Percentiles rank a stretch among this genome's conserved stretches.
Conservation (phyloP, 2,888 invertebrate genomes). For the Eurytoma adleriae region DNA sequence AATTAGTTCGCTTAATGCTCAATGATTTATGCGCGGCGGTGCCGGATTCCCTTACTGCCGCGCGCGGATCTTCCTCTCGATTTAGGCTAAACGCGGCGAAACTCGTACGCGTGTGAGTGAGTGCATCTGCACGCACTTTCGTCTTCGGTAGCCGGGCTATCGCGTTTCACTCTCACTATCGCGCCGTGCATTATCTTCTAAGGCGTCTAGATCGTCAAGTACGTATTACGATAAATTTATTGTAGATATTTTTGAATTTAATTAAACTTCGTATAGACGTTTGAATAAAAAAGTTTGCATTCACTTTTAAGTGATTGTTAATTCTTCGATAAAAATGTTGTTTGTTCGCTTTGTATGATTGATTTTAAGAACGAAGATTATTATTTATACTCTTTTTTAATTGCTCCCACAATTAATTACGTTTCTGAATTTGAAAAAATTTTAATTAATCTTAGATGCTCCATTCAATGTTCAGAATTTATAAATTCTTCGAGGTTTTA, state of each 20-base stretch:
- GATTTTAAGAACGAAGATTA: too few relatives aligned
- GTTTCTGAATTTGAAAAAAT: too few relatives aligned
- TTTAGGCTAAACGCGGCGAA: constrained; percentile 67
- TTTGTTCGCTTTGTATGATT: too few relatives aligned
- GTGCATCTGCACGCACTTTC: constrained; percentile 29
- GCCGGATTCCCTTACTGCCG: constrained; percentile 1
- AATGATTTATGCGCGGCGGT: constrained; percentile 68
- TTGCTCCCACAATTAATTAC: too few relatives aligned
- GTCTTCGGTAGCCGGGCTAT: constrained; percentile 45
- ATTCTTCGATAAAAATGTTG: too few relatives aligned
- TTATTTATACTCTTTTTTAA: too few relatives aligned
- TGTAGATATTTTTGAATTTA: too few relatives aligned
- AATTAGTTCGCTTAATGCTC: constrained; percentile 71
- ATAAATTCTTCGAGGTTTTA: too few relatives aligned
- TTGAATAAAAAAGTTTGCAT: too few relatives aligned
- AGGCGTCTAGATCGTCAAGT: constrained; percentile 17
- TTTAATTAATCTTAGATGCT: too few relatives aligned
- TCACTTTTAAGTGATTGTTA: background rate
- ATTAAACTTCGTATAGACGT: background rate
- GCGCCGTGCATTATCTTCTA: constrained; percentile 8
- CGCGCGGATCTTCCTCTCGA: constrained; percentile 57
- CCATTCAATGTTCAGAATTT: too few relatives aligned
- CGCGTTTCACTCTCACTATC: constrained; percentile 32
- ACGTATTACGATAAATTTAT: background rate
- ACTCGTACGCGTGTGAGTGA: constrained; percentile 51